Evolutionary conservation across 2,113 vertebrate species (phyloP).

Genomic region (Falco punctatus): DNA sequence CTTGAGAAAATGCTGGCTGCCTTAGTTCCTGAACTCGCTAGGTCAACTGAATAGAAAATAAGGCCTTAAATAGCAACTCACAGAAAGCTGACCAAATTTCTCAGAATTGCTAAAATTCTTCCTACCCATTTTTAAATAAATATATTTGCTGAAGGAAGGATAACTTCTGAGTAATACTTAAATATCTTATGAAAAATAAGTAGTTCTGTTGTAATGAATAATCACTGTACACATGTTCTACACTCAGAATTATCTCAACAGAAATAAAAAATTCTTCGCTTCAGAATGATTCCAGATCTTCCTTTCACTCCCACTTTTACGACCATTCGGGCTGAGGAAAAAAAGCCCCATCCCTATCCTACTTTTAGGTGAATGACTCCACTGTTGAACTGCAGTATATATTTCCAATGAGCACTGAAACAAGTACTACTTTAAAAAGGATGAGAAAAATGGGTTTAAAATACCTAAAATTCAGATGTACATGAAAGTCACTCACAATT

Average conservation of each 20-base stretch:
- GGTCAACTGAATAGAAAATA: neutral
- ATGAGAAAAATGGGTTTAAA: neutral
- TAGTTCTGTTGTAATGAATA: neutral
- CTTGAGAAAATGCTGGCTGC: neutral
- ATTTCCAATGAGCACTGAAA: neutral
- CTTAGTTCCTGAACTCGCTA: neutral
- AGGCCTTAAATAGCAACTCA: neutral
- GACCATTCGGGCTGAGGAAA: neutral
- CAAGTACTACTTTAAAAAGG: neutral
- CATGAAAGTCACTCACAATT: neutral
- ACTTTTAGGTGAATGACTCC: neutral
- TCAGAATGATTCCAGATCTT: neutral
- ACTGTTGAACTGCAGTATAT: neutral
- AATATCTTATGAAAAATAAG: neutral
- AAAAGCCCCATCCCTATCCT: neutral
- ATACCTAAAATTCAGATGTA: neutral
- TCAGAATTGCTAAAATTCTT: neutral
- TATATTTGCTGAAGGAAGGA: neutral
- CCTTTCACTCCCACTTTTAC: neutral
- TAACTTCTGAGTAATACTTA: neutral
- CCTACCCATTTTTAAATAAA: neutral
- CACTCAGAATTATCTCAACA: neutral
- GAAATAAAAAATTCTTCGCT: neutral
- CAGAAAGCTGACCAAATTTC: neutral
- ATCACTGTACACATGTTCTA: neutral